Conservation (phyloP, 2,888 invertebrate species). For the Macrophya annulata region DNA sequence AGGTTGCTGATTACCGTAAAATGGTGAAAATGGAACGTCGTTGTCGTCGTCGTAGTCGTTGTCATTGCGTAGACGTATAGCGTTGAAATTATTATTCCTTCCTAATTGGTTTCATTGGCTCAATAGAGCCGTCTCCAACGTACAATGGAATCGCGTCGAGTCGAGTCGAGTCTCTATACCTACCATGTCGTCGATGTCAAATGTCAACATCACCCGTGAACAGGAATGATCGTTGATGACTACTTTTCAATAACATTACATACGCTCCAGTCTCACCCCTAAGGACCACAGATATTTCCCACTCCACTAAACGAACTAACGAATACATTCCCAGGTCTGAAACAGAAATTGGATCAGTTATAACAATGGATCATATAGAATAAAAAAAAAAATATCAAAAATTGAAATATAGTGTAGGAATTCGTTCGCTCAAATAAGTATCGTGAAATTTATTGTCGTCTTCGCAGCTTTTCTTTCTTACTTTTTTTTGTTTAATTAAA, state of each 20-base stretch:
- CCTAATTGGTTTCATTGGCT: constrained; percentile 49
- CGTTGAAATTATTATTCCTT: constrained; percentile 41
- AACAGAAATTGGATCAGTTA: constrained; percentile 7
- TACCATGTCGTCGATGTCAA: constrained; percentile 13
- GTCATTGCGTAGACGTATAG: not conserved
- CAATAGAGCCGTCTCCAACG: constrained; percentile 9
- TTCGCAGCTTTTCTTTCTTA: not conserved
- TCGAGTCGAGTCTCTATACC: not conserved
- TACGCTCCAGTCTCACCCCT: not conserved
- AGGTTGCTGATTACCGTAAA: constrained; percentile 31
- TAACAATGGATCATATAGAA: not conserved
- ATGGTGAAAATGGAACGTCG: constrained; percentile 11
- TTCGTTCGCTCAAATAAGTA: not conserved
- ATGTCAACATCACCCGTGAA: constrained; percentile 2
- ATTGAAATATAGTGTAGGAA: not conserved
- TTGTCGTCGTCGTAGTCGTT: too few species aligned
- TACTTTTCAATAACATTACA: constrained; percentile 33
- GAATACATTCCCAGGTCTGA: constrained; percentile 10
- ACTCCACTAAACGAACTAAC: constrained; percentile 1
- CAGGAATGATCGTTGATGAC: constrained; percentile 36
- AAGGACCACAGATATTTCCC: not conserved
- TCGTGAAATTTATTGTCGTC: not conserved
- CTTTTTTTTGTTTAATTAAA: not conserved
- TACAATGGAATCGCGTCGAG: constrained; percentile 14
- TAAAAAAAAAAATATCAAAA: not conserved